A percentile compares a stretch with the other conserved stretches of the same genome.
These are phyloP conservation scores for Malaclemys terrapin DNA, from an alignment of 2,113 vertebrate genomes.

Conservation along the genomic window DNA sequence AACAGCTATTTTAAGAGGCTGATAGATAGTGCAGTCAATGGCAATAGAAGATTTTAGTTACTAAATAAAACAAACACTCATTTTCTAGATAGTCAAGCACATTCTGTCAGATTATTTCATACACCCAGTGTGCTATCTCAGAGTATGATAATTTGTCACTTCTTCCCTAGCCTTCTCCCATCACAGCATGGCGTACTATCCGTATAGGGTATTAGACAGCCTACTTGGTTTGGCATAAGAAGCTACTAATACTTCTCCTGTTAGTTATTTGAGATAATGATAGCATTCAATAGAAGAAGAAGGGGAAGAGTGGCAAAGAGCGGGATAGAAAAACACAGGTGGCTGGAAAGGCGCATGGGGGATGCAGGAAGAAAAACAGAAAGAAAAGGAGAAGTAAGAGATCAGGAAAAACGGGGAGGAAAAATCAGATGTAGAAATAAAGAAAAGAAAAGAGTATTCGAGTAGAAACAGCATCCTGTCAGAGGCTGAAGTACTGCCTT, in stretches of 20 bases:
- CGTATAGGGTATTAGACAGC: background rate
- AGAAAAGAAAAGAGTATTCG: too few relatives aligned
- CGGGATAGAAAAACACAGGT: background rate
- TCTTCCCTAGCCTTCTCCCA: background rate
- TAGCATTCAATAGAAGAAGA: background rate
- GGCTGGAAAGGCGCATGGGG: background rate
- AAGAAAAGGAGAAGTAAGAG: background rate
- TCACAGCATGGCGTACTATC: background rate
- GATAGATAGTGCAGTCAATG: background rate
- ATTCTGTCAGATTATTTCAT: background rate
- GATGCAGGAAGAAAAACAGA: background rate
- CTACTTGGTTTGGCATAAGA: background rate
- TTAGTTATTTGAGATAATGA: background rate
- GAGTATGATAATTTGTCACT: background rate
- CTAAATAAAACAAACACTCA: background rate
- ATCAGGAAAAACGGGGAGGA: background rate
- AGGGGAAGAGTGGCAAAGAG: background rate
- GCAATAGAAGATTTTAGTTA: background rate
- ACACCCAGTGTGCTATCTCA: too few relatives aligned
- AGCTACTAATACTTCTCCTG: background rate
- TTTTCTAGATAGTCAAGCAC: background rate
- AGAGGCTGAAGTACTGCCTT: background rate
- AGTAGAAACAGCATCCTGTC: background rate
- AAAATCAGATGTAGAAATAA: background rate
- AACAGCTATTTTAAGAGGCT: background rate